phyloP scores from a whole-genome alignment of 1,140 invertebrate species.

The Thaumetopoea pityocampa region DNA sequence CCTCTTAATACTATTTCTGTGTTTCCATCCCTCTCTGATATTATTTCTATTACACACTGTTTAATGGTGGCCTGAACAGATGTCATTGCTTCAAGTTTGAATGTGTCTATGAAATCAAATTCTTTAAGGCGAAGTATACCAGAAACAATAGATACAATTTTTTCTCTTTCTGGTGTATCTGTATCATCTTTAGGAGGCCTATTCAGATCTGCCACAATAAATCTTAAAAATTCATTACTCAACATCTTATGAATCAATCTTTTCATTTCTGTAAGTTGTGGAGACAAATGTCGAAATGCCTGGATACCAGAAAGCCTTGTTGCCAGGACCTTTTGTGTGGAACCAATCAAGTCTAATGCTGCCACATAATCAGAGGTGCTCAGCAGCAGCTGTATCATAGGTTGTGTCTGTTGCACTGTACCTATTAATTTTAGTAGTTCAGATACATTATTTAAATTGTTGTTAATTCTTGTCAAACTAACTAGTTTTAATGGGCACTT shows the following conservation, averaged over 20 bases:
- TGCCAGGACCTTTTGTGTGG: conserved; percentile 95
- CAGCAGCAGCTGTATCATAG: conserved; percentile 95
- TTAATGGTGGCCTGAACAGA: conserved; percentile 93
- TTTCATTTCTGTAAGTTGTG: conserved; percentile 97
- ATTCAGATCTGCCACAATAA: conserved; percentile 94
- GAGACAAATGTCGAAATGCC: conserved; percentile 96
- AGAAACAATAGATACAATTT: conserved; percentile 91
- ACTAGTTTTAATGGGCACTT: conserved; percentile 88
- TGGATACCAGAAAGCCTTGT: conserved; percentile 93
- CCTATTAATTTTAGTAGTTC: conserved; percentile 94
- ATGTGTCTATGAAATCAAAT: conserved; percentile 91
- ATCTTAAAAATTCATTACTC: conserved; percentile 94
- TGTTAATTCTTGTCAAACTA: conserved; percentile 79
- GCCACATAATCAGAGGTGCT: conserved; percentile 98
- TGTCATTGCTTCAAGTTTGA: conserved; percentile 92
- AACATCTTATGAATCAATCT: conserved; percentile 98
- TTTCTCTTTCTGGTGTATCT: conserved; percentile 86
- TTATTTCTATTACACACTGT: conserved; percentile 89
- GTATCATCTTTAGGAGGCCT: conserved; percentile 83
- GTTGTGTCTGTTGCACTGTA: conserved; percentile 97
- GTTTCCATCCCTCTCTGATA: conserved; percentile 81
- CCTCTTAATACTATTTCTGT: conserved; percentile 80
- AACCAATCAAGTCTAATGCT: conserved; percentile 96
- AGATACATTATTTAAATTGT: conserved; percentile 79
- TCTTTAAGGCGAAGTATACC: conserved; percentile 91